Conservation (phyloP, 2,888 invertebrate species). For the Rhagonycha lutea region DNA sequence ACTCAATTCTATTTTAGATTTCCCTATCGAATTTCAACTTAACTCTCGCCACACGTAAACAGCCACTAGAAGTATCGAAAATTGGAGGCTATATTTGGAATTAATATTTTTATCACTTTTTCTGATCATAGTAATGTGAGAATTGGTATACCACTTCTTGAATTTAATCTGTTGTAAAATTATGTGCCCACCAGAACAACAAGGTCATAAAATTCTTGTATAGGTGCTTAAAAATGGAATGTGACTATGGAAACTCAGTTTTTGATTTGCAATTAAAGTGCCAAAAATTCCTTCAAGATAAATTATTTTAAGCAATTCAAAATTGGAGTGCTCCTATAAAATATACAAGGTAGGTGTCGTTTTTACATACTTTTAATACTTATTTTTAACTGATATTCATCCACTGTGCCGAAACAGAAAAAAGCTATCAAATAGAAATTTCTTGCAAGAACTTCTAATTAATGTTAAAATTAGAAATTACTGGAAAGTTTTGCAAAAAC, state of each 20-base stretch:
- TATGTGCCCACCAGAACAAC: background rate
- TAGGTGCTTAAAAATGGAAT: background rate
- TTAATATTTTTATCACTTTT: background rate
- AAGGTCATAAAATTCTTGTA: background rate
- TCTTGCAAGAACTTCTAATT: background rate
- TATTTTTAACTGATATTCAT: too few relatives aligned
- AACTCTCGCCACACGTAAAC: constrained; percentile 3
- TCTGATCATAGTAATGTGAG: background rate
- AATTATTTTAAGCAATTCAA: background rate
- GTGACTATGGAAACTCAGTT: background rate
- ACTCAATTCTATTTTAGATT: constrained; percentile 1
- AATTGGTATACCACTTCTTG: background rate
- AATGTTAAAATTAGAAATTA: background rate
- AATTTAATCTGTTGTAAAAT: background rate
- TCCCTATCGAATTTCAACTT: constrained; percentile 4
- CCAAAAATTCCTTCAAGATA: too few relatives aligned
- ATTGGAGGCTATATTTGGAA: background rate
- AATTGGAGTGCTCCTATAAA: background rate
- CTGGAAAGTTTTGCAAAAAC: background rate
- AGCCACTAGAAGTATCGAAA: background rate
- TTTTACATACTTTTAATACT: too few relatives aligned
- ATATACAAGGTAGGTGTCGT: background rate
- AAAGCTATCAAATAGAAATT: background rate
- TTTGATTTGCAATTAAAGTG: background rate
- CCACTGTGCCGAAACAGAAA: background rate